Evolutionary conservation across 92 coral and sea anemone genomes (phyloP).

Genomic region (Heteractis magnifica): DNA sequence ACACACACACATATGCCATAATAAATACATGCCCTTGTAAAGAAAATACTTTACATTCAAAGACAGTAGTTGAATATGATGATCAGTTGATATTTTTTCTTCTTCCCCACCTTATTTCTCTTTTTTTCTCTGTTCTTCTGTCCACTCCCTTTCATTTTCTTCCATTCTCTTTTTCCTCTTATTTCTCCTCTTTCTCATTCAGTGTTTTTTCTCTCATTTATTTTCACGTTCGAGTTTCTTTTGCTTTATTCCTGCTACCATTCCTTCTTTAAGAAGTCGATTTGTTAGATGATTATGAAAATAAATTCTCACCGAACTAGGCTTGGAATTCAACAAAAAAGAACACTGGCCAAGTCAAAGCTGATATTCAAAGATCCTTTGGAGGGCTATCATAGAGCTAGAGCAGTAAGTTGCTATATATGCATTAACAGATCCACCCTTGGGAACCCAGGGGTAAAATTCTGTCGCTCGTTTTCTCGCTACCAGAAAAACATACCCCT

Average conservation of each 20-base stretch:
- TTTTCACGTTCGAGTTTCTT: not conserved
- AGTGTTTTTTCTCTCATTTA: not conserved
- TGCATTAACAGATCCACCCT: no score
- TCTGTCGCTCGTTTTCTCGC: no score
- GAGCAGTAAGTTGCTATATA: slow-evolving; percentile 45
- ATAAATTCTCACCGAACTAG: slow-evolving; percentile 20
- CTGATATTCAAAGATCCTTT: slow-evolving; percentile 73
- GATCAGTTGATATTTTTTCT: not conserved
- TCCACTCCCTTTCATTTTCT: not conserved
- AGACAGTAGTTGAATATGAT: no score
- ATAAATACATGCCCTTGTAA: no score
- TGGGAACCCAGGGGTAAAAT: no score
- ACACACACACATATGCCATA: no score
- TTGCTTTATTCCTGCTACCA: not conserved
- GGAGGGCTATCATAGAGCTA: slow-evolving; percentile 66
- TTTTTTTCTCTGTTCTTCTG: not conserved
- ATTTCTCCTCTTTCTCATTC: not conserved
- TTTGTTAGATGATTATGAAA: no score
- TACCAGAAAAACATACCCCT: no score
- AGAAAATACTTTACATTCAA: no score
- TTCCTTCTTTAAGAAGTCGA: not conserved
- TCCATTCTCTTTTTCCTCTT: not conserved
- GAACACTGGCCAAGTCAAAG: slow-evolving; percentile 75
- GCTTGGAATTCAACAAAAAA: slow-evolving; percentile 72
- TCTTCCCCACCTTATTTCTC: not conserved